Evolutionary conservation across 2,888 invertebrate species (phyloP), one percentile per base, ranked within the genome.

Genomic region (Hylaea fasciaria): DNA sequence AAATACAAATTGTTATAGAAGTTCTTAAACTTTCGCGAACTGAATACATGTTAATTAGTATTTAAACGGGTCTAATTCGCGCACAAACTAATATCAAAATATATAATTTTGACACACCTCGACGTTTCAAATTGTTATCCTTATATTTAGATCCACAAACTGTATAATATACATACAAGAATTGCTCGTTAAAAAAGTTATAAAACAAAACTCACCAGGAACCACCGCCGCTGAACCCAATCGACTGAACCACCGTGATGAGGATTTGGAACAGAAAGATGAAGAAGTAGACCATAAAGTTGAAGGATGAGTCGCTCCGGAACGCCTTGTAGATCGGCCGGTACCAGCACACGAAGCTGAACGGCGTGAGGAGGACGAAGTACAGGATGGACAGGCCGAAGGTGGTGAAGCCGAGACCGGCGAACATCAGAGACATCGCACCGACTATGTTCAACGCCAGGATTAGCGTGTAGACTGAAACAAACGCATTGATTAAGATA

Each of bases 211-310:
- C 95, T 95, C 92, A 98, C 98, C 97, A 97, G 69, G 97, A 97
- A 66, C 98, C 98, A 66, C 96, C 95, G 57, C 94, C 94, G 35
- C 94, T 94, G 78, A 99, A 95, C 63, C 99, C 99, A 75, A 99
- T 94, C 17, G 97, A 94, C 91, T 98, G 97, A 52, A 98, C 94
- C 57, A 97, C 89, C 29, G 97, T 96, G 57, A 98, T 95, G 60
- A 98, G 93, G 81, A 97, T 96, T 95, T 99, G 98, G 89, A 98
- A 97, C 93, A 98, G 97, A 93, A 99, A 99, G 77, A 99, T 97
- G 86, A 99, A 98, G 94, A 99, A 99, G 93, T 98, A 99, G 55
- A 99, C 97, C 97, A 99, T 99, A 86, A 99, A 99, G 91, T 99
- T 99, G 94, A 99, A 98, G 2, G 99, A 99, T 74, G 98, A 99